phyloP scores from a whole-genome alignment of 2,113 vertebrate genomes.

The Struthidea cinerea region DNA sequence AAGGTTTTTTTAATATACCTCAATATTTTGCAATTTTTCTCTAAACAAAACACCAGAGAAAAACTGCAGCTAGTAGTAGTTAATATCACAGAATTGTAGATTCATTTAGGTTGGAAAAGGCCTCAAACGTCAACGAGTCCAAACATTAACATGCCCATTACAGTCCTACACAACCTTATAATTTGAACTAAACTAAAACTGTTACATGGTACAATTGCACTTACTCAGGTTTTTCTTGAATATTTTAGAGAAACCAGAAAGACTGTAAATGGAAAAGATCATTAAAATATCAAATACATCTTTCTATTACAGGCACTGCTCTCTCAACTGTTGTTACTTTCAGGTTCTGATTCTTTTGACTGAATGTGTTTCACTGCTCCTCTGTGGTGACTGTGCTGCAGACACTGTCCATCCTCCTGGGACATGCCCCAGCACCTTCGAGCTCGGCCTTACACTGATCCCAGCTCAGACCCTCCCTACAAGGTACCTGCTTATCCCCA shows the following conservation, averaged over 20 bases:
- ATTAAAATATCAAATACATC: neutral
- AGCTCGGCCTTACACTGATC: neutral
- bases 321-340: neutral
- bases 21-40: neutral
- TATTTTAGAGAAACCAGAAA: neutral
- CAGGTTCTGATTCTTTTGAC: neutral
- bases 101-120: neutral
- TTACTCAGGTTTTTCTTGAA: neutral
- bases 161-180: neutral
- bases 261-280: neutral
- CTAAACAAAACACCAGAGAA: neutral
- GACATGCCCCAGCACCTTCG: neutral
- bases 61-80: neutral
- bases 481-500: neutral
- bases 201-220: neutral
- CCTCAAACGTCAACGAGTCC: neutral
- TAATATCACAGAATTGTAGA: neutral
- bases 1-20: neutral
- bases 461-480: neutral
- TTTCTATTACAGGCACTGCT: neutral
- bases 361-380: neutral
- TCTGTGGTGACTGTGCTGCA: neutral
- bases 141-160: neutral
- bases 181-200: neutral
- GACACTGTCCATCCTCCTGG: neutral